Base-by-base conservation (phyloP, 1,140 invertebrate species). In the Lanistes nyassanus region DNA sequence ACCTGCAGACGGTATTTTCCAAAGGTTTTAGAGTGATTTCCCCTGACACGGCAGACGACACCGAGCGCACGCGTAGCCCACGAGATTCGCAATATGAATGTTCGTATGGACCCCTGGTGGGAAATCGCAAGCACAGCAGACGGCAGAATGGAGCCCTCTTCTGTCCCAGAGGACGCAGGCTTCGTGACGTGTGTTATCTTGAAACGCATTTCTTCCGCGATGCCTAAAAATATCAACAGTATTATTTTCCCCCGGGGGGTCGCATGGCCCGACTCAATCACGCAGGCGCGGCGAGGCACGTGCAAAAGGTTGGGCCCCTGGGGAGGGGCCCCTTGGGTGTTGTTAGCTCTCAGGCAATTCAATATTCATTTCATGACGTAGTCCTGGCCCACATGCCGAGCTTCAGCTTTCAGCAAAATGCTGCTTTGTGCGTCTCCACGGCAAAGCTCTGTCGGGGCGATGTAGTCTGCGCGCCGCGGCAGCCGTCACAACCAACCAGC, bases 281-380 rank as follows among this genome's bases (percentile, higher is more conserved):
- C 78, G 78, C 76, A 74, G 74, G 76, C 67, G 78, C 74, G 69
- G 70, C 56, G 64, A 60, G 75, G 72, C 68, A 66, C 72, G 71
- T 73, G 55, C 72, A 69, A 81, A 84, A 80, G 77, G 79, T 77
- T 80, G 75, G 68, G 71, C 75, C 79, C 79, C 82, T 37, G 67
- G 80, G 82, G 77, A 77, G 69, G 55, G 51, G 75, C 76, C 83
- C 78, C 83, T 78, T 78, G 83, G 83, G 83, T 78, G 82, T 74
- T 77, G 77, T 82, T 81, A 76, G 80, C 77, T 82, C 80, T 80
- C 79, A 74, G 78, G 81, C 81, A 82, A 84, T 82, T 80, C 81
- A 84, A 84, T 84, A 84, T 84, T 84, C 80, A 82, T 82, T 81
- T 82, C 74, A 71, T 81, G 83, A 82, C 81, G 80, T 82, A 82